These are phyloP conservation scores for Chalcosyrphus nemorum DNA, from an alignment of 2,888 invertebrate species.

Conservation along the genomic window DNA sequence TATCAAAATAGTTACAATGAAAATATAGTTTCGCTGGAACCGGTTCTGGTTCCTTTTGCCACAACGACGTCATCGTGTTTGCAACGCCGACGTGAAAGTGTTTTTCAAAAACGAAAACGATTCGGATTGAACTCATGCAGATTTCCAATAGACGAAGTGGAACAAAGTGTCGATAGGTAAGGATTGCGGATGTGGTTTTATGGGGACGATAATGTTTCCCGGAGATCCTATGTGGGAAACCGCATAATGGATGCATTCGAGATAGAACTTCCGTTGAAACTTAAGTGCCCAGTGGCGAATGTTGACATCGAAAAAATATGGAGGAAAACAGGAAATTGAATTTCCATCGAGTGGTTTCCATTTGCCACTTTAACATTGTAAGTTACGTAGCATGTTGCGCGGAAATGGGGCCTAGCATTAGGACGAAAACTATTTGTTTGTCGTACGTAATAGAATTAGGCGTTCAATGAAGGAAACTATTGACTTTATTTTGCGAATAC, in stretches of 20 bases:
- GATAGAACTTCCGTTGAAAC: neutral
- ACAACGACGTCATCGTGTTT: slow-evolving; percentile 35
- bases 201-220: too few relatives aligned
- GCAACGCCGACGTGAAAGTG: slow-evolving; percentile 48
- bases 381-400: too few relatives aligned
- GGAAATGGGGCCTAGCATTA: too few relatives aligned
- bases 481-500: too few relatives aligned
- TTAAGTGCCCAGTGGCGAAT: neutral
- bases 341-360: too few relatives aligned
- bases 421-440: too few relatives aligned
- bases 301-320: neutral
- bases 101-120: slow-evolving; percentile 47
- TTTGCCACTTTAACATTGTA: too few relatives aligned
- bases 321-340: slow-evolving; percentile 5
- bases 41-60: neutral
- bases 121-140: slow-evolving; percentile 50
- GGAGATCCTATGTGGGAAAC: too few relatives aligned
- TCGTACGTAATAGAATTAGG: too few relatives aligned
- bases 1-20: slow-evolving; percentile 73
- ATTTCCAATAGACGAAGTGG: slow-evolving; percentile 21
- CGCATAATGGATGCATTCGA: neutral
- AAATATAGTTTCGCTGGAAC: slow-evolving; percentile 10
- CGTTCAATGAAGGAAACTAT: too few relatives aligned
- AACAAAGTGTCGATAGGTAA: slow-evolving; percentile 31
- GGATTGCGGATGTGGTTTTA: neutral